Evolutionary conservation across 2,797 vertebrate species (phyloP).

Genomic region (Odontamblyopus rebecca): DNA sequence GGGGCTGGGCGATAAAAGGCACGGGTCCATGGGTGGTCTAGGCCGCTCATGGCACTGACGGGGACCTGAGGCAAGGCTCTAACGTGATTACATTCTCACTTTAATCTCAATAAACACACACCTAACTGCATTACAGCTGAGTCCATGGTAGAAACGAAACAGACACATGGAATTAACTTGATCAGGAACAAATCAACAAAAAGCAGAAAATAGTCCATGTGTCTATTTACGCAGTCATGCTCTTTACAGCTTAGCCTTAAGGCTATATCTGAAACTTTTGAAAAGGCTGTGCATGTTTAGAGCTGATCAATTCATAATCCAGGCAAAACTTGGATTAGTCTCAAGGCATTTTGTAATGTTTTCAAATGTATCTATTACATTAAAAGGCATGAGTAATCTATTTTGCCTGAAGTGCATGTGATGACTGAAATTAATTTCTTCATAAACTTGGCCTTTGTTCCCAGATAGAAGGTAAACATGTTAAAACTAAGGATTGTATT

Average conservation of each 20-base stretch:
- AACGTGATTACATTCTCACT: constrained; percentile 64
- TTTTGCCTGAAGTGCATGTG: neutral
- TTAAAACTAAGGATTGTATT: no score
- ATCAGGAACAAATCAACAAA: constrained; percentile 20
- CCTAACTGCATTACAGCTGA: constrained; percentile 54
- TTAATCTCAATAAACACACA: constrained; percentile 66
- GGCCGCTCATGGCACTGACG: constrained; percentile 39
- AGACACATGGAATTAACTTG: constrained; percentile 19
- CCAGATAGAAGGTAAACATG: no score
- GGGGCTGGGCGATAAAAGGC: constrained; percentile 23
- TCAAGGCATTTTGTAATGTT: constrained; percentile 1
- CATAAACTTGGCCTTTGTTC: no score
- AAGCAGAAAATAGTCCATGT: neutral
- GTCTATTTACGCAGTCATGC: constrained; percentile 11
- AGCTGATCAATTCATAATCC: constrained; percentile 3
- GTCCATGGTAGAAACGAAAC: constrained; percentile 25
- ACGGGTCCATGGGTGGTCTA: constrained; percentile 41
- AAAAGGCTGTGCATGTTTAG: constrained; percentile 4
- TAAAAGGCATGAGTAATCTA: neutral
- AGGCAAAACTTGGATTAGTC: constrained; percentile 11
- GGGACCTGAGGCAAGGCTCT: constrained; percentile 32
- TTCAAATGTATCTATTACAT: neutral
- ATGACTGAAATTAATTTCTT: neutral
- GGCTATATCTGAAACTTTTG: neutral
- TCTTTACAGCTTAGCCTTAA: neutral